Percentiles rank a stretch among this genome's conserved stretches.
Evolutionary conservation across 2,888 invertebrate species (phyloP).

Genomic region (Bellardia pandia): DNA sequence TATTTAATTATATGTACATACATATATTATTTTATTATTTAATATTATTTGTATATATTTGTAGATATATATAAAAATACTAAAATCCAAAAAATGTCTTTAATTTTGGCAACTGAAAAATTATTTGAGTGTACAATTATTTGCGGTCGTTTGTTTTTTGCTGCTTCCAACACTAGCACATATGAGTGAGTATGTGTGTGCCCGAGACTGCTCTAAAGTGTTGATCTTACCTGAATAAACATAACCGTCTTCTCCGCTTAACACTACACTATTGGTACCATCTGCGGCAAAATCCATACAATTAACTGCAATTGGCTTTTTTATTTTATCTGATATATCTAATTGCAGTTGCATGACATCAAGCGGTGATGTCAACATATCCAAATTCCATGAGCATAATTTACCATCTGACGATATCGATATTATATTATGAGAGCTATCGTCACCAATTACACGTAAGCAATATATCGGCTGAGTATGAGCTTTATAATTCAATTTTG

Average conservation of each 20-base stretch:
- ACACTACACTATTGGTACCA: constrained; percentile 98
- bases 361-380: constrained; percentile 98
- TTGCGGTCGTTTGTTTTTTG: too few species aligned
- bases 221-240: constrained; percentile 90
- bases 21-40: too few species aligned
- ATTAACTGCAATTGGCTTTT: constrained; percentile 95
- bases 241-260: constrained; percentile 98
- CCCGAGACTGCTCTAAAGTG: too few species aligned
- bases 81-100: too few species aligned
- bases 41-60: too few species aligned
- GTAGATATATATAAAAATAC: too few species aligned
- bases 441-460: constrained; percentile 97
- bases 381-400: constrained; percentile 98
- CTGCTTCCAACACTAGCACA: too few species aligned
- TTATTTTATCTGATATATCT: constrained; percentile 86
- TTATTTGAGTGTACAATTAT: too few species aligned
- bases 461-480: constrained; percentile 99
- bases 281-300: constrained; percentile 95
- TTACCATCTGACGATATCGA: constrained; percentile 99
- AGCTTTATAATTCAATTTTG: constrained; percentile 95
- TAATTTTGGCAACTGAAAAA: too few species aligned
- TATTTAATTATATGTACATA: too few species aligned
- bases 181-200: too few species aligned
- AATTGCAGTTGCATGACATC: constrained; percentile 96
- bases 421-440: constrained; percentile 99